Evolutionary conservation across 2,797 vertebrate species (phyloP).

Genomic region (Nothura maculosa): DNA sequence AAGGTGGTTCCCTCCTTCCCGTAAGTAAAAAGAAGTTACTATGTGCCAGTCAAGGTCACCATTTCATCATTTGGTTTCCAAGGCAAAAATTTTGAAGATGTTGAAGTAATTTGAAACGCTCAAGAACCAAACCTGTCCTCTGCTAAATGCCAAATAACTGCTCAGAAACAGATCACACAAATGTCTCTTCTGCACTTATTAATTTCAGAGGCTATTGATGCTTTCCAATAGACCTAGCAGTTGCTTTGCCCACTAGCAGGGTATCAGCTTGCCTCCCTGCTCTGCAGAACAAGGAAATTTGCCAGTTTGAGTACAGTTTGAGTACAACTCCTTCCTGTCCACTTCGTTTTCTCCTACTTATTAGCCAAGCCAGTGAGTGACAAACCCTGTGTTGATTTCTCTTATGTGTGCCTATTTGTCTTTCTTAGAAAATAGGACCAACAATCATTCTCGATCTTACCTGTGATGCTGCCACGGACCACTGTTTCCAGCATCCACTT

Average conservation of each 20-base stretch:
- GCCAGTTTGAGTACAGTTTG: neutral
- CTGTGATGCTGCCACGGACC: neutral
- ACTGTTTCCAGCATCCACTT: neutral
- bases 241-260: neutral
- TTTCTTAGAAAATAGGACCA: neutral
- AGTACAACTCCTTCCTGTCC: neutral
- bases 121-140: neutral
- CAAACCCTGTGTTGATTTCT: neutral
- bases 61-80: neutral
- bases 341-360: neutral
- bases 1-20: neutral
- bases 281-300: neutral
- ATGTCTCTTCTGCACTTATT: neutral
- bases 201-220: neutral
- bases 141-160: neutral
- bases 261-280: neutral
- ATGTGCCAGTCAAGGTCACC: fast-evolving
- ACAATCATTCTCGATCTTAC: neutral
- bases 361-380: neutral
- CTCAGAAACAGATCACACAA: neutral
- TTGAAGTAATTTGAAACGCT: neutral
- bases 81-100: neutral
- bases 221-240: neutral
- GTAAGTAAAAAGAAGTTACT: neutral
- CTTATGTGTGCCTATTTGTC: neutral